Percentiles rank a stretch among this genome's conserved stretches.
Conservation (phyloP, 2,113 vertebrate species). For the Peromyscus californicus region DNA sequence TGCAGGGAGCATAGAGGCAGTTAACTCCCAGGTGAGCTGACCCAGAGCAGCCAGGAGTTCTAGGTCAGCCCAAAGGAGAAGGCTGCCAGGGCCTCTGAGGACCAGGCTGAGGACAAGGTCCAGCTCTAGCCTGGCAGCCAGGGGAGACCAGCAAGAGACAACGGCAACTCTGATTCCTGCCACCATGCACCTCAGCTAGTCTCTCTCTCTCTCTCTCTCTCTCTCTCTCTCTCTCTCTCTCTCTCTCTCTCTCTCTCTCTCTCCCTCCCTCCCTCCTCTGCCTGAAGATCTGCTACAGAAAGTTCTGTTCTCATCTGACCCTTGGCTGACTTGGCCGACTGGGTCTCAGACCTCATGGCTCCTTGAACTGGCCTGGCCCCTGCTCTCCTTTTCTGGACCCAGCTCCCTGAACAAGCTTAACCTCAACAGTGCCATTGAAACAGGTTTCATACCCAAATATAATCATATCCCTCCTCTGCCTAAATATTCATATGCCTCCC, state of each 20-base stretch:
- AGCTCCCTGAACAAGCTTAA: neutral
- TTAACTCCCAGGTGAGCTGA: slow-evolving; percentile 65
- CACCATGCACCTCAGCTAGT: neutral
- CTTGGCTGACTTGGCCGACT: neutral
- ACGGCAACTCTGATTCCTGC: neutral
- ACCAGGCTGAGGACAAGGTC: neutral
- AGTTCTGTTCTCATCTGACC: neutral
- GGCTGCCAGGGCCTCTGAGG: neutral
- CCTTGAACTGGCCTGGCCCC: neutral
- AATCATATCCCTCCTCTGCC: neutral
- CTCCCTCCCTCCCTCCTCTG: neutral
- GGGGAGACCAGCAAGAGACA: neutral
- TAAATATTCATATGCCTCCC: neutral
- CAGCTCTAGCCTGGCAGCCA: neutral
- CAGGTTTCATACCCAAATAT: slow-evolving; percentile 18
- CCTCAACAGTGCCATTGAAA: neutral
- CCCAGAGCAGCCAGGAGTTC: neutral
- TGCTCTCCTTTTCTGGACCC: neutral
- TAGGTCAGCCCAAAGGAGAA: neutral
- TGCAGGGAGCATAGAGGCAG: neutral
- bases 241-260: neutral
- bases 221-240: neutral
- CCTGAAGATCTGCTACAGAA: neutral
- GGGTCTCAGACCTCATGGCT: neutral
- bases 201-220: neutral